phyloP scores from a whole-genome alignment of 1,140 invertebrate genomes.

The Drosophila melanica region DNA sequence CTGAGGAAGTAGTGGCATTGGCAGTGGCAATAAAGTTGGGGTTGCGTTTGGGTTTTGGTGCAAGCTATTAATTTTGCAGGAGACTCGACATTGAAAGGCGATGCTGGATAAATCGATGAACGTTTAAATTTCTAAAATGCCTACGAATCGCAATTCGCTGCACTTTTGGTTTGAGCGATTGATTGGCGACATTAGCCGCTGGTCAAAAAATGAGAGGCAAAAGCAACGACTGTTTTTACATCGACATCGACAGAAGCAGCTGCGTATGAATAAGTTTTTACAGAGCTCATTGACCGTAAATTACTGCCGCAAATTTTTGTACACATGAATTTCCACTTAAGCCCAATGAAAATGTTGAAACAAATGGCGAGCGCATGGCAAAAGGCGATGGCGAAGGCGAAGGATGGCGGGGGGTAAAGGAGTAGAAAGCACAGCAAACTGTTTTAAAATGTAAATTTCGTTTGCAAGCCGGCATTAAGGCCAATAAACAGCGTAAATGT shows the following conservation, averaged over 20 bases:
- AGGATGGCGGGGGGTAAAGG: conserved; percentile 11
- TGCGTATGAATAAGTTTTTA: conserved; percentile 57
- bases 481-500: conserved; percentile 82
- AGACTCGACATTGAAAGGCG: conserved; percentile 53
- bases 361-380: conserved; percentile 50
- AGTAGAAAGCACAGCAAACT: conserved; percentile 62
- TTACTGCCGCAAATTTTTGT: conserved; percentile 80
- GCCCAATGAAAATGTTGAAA: conserved; percentile 81
- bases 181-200: conserved; percentile 15
- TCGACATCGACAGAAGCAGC: conserved; percentile 31
- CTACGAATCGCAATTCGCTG: background rate
- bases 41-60: conserved; percentile 13
- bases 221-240: conserved; percentile 4
- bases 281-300: conserved; percentile 76
- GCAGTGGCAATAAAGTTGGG: background rate
- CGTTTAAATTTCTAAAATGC: conserved; percentile 20
- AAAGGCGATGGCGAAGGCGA: conserved; percentile 3
- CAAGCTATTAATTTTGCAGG: conserved; percentile 59
- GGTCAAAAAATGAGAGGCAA: conserved; percentile 10
- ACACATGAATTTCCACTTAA: conserved; percentile 83
- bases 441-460: conserved; percentile 82
- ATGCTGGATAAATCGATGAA: conserved; percentile 65
- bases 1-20: background rate
- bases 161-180: conserved; percentile 4
- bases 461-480: conserved; percentile 77